Conservation (phyloP, 2,797 vertebrate genomes). For the Neoniphon sammara region DNA sequence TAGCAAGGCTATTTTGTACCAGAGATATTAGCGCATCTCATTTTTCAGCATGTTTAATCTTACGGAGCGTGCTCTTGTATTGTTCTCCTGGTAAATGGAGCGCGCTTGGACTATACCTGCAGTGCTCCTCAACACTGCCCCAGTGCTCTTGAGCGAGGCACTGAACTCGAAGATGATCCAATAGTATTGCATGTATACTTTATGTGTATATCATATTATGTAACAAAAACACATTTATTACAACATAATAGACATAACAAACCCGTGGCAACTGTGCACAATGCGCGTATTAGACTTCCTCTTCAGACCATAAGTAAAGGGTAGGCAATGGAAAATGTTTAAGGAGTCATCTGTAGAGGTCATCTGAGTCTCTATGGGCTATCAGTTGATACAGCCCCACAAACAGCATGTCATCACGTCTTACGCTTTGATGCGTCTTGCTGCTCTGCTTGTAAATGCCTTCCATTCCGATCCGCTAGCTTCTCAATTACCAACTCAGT, state of each 20-base stretch:
- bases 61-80: conserved; percentile 13
- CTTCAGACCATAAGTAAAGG: neutral
- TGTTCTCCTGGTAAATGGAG: neutral
- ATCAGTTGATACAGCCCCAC: neutral
- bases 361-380: neutral
- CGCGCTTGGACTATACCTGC: neutral
- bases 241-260: too few species aligned
- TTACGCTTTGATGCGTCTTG: neutral
- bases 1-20: neutral
- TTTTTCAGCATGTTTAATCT: conserved; percentile 15
- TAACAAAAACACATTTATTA: too few species aligned
- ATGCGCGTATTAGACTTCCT: neutral
- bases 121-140: neutral
- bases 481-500: conserved; percentile 16
- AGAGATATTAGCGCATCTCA: neutral
- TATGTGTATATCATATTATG: too few species aligned
- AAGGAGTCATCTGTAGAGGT: conserved; percentile 1
- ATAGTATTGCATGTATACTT: too few species aligned
- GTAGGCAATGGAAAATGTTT: neutral
- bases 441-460: conserved; percentile 15
- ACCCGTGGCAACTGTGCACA: too few species aligned
- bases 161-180: too few species aligned
- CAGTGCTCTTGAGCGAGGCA: neutral
- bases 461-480: conserved; percentile 1
- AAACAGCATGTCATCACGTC: neutral